Evolutionary conservation across 2,888 invertebrate genomes (phyloP).

Genomic region (Syritta pipiens): DNA sequence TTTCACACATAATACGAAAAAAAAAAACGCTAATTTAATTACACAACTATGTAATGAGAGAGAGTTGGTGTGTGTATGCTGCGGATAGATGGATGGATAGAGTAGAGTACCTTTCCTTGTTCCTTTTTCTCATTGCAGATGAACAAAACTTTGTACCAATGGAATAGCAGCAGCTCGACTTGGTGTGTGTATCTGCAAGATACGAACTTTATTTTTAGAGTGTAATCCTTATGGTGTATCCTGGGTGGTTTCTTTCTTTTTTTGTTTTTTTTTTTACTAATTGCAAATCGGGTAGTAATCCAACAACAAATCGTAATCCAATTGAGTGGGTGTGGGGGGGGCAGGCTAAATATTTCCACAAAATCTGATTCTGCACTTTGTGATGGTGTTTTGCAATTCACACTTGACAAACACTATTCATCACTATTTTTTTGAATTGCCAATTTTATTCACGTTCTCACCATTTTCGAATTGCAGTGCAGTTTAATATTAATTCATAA

Average conservation of each 20-base stretch:
- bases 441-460: constrained; percentile 44
- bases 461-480: constrained; percentile 43
- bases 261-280: background rate
- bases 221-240: constrained; percentile 57
- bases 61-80: constrained; percentile 13
- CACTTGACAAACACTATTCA: background rate
- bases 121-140: constrained; percentile 49
- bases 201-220: constrained; percentile 33
- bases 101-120: constrained; percentile 43
- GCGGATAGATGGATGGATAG: constrained; percentile 1
- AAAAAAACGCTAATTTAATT: constrained; percentile 47
- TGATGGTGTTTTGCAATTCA: constrained; percentile 14
- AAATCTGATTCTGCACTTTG: constrained; percentile 55
- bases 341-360: constrained; percentile 45
- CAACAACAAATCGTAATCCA: constrained; percentile 57
- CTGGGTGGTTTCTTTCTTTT: constrained; percentile 17
- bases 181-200: constrained; percentile 52
- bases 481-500: constrained; percentile 35
- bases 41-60: constrained; percentile 58
- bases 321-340: constrained; percentile 12
- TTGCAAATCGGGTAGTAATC: constrained; percentile 12
- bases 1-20: constrained; percentile 8
- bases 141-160: constrained; percentile 38
- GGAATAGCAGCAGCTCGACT: constrained; percentile 16
- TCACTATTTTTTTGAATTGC: constrained; percentile 8